These are phyloP conservation scores for Calameuta pallipes DNA, from an alignment of 2,888 invertebrate species.

Conservation along the genomic window DNA sequence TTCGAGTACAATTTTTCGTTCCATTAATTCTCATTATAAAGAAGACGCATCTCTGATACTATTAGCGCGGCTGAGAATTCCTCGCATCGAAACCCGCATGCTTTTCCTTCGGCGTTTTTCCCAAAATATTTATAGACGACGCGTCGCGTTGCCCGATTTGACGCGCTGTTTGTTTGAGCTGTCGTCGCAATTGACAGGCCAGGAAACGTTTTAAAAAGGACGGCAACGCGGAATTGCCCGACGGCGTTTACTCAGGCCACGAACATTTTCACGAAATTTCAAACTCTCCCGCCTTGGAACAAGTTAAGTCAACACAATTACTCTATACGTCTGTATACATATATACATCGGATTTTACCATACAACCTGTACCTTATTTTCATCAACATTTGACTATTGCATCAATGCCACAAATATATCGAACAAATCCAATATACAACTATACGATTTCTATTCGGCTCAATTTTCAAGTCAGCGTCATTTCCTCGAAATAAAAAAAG, in stretches of 20 bases:
- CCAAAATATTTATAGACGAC: conserved; percentile 4
- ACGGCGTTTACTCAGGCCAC: conserved; percentile 15
- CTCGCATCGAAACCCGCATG: not conserved
- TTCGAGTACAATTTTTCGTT: too few relatives aligned
- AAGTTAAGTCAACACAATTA: not conserved
- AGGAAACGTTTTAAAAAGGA: conserved; percentile 42
- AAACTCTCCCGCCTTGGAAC: not conserved
- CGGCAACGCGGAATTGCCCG: conserved; percentile 17
- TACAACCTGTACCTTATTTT: not conserved
- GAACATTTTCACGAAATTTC: not conserved
- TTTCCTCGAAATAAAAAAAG: not conserved
- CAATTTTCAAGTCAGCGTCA: not conserved
- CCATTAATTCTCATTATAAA: too few relatives aligned
- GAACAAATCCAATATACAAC: not conserved
- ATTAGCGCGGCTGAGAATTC: not conserved
- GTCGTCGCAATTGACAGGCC: conserved; percentile 42
- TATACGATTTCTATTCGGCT: not conserved
- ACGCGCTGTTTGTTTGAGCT: conserved; percentile 58
- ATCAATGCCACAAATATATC: not conserved
- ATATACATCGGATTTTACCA: not conserved
- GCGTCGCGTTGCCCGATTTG: conserved; percentile 27
- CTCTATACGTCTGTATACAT: not conserved
- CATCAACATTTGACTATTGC: not conserved
- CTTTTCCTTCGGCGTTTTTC: not conserved
- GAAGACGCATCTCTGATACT: not conserved